Conservation (phyloP, 2,888 invertebrate species). For the Drosophila infuscata region DNA sequence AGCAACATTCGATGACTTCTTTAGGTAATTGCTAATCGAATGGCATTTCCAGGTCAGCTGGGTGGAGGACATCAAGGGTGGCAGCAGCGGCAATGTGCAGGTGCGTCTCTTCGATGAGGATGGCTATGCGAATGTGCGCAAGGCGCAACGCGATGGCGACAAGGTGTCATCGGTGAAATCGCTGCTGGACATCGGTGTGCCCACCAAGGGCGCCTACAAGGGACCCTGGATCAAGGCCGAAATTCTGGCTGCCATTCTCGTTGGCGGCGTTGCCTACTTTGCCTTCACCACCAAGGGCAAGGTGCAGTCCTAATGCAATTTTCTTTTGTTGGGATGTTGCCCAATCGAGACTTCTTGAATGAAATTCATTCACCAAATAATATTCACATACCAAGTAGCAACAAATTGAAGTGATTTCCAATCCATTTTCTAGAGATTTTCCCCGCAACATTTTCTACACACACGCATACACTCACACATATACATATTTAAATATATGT, state of each 20-base stretch:
- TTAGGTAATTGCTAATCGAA: too few relatives aligned
- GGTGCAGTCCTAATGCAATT: conserved; percentile 88
- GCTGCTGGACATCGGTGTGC: conserved; percentile 88
- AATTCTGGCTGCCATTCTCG: conserved; percentile 92
- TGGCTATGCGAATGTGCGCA: conserved; percentile 93
- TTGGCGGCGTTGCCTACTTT: conserved; percentile 92
- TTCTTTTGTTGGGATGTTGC: conserved; percentile 10
- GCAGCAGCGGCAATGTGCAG: conserved; percentile 92
- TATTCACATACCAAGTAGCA: conserved; percentile 57
- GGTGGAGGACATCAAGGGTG: conserved; percentile 94
- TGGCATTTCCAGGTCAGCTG: conserved; percentile 92
- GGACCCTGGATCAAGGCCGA: conserved; percentile 98
- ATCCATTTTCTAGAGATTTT: conserved; percentile 7
- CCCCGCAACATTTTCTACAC: not conserved
- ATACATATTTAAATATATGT: conserved; percentile 29
- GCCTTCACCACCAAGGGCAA: conserved; percentile 94
- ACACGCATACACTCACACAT: not conserved
- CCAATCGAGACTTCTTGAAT: conserved; percentile 69
- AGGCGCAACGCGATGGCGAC: conserved; percentile 91
- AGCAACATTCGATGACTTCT: conserved; percentile 53
- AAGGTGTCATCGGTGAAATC: conserved; percentile 88
- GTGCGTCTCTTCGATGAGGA: conserved; percentile 96
- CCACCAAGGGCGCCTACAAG: conserved; percentile 93
- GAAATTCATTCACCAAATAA: conserved; percentile 83
- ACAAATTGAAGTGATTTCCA: conserved; percentile 46